phyloP scores from a whole-genome alignment of 2,113 vertebrate species.

The Sorex fumeus region DNA sequence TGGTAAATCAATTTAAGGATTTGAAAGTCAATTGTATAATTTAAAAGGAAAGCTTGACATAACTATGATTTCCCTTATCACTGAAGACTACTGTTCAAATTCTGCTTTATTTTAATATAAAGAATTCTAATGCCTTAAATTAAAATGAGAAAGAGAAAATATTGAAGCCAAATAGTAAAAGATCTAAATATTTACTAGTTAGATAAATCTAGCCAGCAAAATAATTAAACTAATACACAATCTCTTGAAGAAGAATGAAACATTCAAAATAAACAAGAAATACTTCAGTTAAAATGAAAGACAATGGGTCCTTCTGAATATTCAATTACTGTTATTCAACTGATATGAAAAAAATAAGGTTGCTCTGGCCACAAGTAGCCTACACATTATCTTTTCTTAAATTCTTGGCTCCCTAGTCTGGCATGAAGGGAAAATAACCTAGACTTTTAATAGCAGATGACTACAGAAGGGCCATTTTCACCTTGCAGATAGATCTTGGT shows the following conservation, averaged over 20 bases:
- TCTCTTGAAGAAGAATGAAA: not conserved
- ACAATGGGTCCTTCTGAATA: not conserved
- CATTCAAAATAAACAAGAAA: slow-evolving; percentile 27
- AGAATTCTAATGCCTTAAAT: slow-evolving; percentile 2
- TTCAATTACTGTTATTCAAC: slow-evolving; percentile 2
- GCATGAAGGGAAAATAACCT: not conserved
- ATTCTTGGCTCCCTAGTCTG: slow-evolving; percentile 42
- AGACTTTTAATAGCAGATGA: slow-evolving; percentile 62
- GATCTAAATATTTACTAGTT: slow-evolving; percentile 48
- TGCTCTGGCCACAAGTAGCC: slow-evolving; percentile 16
- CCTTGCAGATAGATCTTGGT: slow-evolving; percentile 50
- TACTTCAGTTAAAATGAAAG: slow-evolving; percentile 16
- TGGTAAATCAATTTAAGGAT: slow-evolving; percentile 28
- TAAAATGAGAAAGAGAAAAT: slow-evolving; percentile 41
- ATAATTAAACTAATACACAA: slow-evolving; percentile 56
- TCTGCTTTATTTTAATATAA: not conserved
- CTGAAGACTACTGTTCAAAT: slow-evolving; percentile 42
- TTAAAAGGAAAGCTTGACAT: slow-evolving; percentile 56
- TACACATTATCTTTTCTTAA: slow-evolving; percentile 51
- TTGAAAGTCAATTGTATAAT: slow-evolving; percentile 41
- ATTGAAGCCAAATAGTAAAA: slow-evolving; percentile 24
- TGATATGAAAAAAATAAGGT: not conserved
- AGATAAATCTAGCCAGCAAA: slow-evolving; percentile 29
- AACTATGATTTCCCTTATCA: slow-evolving; percentile 30
- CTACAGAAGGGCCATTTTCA: slow-evolving; percentile 69